These are phyloP conservation scores for Pachyrhynchus sulphureomaculatus DNA, from an alignment of 1,140 invertebrate genomes.

Conservation along the genomic window DNA sequence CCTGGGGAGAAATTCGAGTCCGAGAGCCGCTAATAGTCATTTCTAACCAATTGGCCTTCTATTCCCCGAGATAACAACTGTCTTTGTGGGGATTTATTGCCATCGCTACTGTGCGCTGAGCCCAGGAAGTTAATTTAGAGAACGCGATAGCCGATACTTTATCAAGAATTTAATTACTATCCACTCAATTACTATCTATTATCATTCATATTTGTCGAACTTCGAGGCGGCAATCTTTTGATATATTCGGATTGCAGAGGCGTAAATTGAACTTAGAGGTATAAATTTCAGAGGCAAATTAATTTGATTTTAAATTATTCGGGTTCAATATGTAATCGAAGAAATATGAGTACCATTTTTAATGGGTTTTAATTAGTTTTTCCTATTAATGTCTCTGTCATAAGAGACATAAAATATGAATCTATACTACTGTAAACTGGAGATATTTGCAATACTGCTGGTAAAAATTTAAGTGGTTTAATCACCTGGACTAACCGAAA, in stretches of 20 bases:
- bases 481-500: too few species aligned
- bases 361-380: too few species aligned
- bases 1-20: slow-evolving; percentile 29
- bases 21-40: slow-evolving; percentile 42
- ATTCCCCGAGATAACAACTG: slow-evolving; percentile 40
- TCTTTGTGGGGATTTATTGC: slow-evolving; percentile 42
- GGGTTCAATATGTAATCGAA: slow-evolving; percentile 16
- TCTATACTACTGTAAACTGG: too few species aligned
- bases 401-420: too few species aligned
- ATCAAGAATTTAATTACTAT: slow-evolving; percentile 31
- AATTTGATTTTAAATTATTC: slow-evolving; percentile 23
- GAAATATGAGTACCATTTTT: slow-evolving; percentile 4
- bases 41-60: slow-evolving; percentile 46
- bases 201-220: slow-evolving; percentile 31
- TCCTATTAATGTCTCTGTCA: too few species aligned
- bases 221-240: slow-evolving; percentile 25
- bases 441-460: too few species aligned
- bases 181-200: slow-evolving; percentile 31
- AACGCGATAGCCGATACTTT: slow-evolving; percentile 20
- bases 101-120: slow-evolving; percentile 39
- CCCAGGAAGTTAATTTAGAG: slow-evolving; percentile 34
- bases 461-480: background rate
- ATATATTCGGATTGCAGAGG: slow-evolving; percentile 10
- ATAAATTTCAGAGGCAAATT: slow-evolving; percentile 26
- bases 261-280: slow-evolving; percentile 25